These are phyloP conservation scores for Smittia sp. DNA, from an alignment of 2,888 invertebrate species.

Conservation along the genomic window DNA sequence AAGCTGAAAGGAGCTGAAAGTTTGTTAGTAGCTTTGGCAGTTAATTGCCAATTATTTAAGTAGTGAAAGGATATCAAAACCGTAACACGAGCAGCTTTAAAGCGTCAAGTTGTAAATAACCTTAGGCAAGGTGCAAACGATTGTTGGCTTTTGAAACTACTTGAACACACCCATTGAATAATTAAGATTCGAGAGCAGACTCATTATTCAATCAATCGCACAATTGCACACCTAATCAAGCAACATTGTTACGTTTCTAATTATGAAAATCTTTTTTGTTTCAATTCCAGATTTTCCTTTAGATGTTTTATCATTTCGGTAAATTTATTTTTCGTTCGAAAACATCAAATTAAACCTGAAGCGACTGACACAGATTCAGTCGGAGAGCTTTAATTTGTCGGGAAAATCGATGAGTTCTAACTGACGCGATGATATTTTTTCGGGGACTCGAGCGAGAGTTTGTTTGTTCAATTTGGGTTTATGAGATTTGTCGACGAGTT, in stretches of 20 bases:
- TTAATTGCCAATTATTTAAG: too few species aligned
- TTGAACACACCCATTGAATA: too few species aligned
- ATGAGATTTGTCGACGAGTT: too few species aligned
- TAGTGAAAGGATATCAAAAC: too few species aligned
- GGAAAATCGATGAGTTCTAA: slow-evolving; percentile 1
- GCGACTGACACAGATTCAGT: background rate
- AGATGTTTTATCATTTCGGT: slow-evolving; percentile 40
- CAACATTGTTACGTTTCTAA: background rate
- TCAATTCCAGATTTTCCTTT: slow-evolving; percentile 29
- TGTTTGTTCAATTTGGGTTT: too few species aligned
- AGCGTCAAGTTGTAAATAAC: too few species aligned
- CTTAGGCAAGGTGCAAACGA: too few species aligned
- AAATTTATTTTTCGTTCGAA: slow-evolving; percentile 2
- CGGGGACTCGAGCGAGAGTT: background rate
- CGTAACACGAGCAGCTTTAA: too few species aligned
- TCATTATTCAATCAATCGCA: background rate
- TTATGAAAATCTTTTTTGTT: slow-evolving; percentile 2
- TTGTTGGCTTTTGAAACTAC: too few species aligned
- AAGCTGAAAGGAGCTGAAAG: too few species aligned
- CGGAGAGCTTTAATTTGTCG: background rate
- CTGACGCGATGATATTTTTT: background rate
- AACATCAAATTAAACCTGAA: slow-evolving; percentile 1
- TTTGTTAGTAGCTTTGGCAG: too few species aligned
- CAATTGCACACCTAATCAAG: background rate
- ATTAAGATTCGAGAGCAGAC: too few species aligned